A percentile compares a stretch with the other conserved stretches of the same genome.
Conservation (phyloP, 2,797 vertebrate genomes). For the Schizopygopsis malacanthus region DNA sequence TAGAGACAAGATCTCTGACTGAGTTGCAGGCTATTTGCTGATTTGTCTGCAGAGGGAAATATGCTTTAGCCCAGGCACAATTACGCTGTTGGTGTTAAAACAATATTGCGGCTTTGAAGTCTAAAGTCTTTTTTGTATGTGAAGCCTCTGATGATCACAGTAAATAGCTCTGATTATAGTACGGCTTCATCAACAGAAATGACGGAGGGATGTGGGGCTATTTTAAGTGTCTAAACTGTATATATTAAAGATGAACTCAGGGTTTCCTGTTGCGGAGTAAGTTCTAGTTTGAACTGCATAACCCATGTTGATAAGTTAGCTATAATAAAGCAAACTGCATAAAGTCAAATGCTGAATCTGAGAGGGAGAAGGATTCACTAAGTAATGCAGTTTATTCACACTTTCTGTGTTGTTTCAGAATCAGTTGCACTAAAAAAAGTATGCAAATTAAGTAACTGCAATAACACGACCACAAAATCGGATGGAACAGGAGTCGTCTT, state of each 20-base stretch:
- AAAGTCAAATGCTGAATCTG: neutral
- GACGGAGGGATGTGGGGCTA: neutral
- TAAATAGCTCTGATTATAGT: slow-evolving; percentile 16
- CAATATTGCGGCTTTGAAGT: slow-evolving; percentile 38
- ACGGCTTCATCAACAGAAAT: slow-evolving; percentile 17
- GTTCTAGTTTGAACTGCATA: neutral
- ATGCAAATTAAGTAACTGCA: neutral
- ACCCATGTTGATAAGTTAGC: neutral
- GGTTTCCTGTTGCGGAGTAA: neutral
- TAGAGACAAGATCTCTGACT: slow-evolving; percentile 56
- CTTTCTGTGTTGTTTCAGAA: neutral
- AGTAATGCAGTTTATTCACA: neutral
- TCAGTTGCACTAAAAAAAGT: neutral
- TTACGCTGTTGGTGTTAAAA: slow-evolving; percentile 39
- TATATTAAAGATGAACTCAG: neutral
- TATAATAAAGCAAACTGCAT: neutral
- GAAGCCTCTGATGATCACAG: slow-evolving; percentile 26
- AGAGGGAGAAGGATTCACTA: neutral
- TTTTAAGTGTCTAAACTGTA: neutral
- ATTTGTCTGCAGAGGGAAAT: slow-evolving; percentile 34
- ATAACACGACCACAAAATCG: neutral
- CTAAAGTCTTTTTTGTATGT: slow-evolving; percentile 12
- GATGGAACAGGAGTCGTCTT: neutral
- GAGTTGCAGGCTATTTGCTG: slow-evolving; percentile 65
- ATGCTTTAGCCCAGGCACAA: slow-evolving; percentile 29